Percentiles rank a stretch among this genome's conserved stretches.
phyloP scores from a whole-genome alignment of 2,797 vertebrate genomes.

The Bryconaethiops microstoma region DNA sequence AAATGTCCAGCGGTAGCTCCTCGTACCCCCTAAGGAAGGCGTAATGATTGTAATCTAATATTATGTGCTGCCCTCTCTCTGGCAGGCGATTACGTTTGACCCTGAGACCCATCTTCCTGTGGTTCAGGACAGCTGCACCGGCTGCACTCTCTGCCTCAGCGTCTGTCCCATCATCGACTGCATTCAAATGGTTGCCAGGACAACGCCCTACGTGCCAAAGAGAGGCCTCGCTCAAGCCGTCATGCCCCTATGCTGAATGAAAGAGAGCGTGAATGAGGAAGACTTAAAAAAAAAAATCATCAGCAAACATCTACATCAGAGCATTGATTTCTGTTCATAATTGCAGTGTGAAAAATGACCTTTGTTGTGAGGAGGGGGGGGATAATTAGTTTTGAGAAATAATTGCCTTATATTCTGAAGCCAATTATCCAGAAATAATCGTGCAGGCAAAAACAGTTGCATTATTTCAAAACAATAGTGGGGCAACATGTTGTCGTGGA shows the following conservation, averaged over 20 bases:
- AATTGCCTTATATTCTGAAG: slow-evolving; percentile 62
- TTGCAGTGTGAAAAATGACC: slow-evolving; percentile 66
- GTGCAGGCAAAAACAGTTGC: slow-evolving; percentile 54
- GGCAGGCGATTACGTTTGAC: slow-evolving; percentile 85
- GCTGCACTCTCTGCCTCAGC: slow-evolving; percentile 86
- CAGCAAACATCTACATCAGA: slow-evolving; percentile 54
- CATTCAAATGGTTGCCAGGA: slow-evolving; percentile 88
- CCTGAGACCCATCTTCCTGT: slow-evolving; percentile 82
- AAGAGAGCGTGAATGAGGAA: slow-evolving; percentile 13
- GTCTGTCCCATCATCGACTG: slow-evolving; percentile 88
- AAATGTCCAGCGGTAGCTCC: slow-evolving; percentile 40
- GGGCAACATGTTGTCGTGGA: slow-evolving; percentile 48
- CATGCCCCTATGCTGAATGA: slow-evolving; percentile 67
- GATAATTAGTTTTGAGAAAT: slow-evolving; percentile 65
- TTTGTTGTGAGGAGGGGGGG: slow-evolving; percentile 51
- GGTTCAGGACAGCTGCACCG: slow-evolving; percentile 82
- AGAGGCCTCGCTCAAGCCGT: slow-evolving; percentile 82
- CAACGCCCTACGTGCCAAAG: slow-evolving; percentile 81
- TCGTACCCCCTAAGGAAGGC: slow-evolving; percentile 49
- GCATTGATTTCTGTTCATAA: slow-evolving; percentile 69
- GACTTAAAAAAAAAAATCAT: slow-evolving; percentile 9
- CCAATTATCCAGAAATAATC: slow-evolving; percentile 71
- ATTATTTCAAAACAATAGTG: slow-evolving; percentile 64
- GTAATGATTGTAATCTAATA: slow-evolving; percentile 62
- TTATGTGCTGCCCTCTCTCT: slow-evolving; percentile 56